Base-by-base conservation (phyloP, 2,888 invertebrate genomes). In the Zaprionus bogoriensis region DNA sequence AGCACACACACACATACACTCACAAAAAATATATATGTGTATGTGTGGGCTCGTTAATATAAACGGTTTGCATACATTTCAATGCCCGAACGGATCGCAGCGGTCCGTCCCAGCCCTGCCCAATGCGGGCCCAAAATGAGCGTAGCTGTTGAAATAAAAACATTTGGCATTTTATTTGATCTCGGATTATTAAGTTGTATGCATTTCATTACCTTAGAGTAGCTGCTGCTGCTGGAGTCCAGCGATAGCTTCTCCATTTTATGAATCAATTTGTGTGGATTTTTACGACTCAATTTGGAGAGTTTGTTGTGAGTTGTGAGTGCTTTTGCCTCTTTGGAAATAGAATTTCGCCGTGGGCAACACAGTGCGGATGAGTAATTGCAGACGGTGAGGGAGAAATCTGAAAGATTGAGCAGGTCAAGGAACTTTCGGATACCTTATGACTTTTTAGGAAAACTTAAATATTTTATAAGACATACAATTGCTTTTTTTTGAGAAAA, bases 71-170 rank as follows among this genome's bases (percentile, higher is more conserved):
- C 65, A 76, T 76, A 76, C 32, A 64, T 65, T 47, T 51, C 14
- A 12, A 44, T 25, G n/a, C n/a, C n/a, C n/a, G n/a, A n/a, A n/a
- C n/a, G n/a, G n/a, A n/a, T n/a, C n/a, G n/a, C n/a, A n/a, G n/a
- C n/a, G n/a, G n/a, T n/a, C n/a, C n/a, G n/a, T n/a, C n/a, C n/a
- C n/a, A n/a, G n/a, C n/a, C n/a, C n/a, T n/a, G n/a, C n/a, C n/a
- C n/a, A n/a, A 52, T 67, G 58, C 46, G 44, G 55, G 19, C 54
- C 32, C 69, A 53, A 74, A 78, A 75, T 70, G 73, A 80, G 83
- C 86, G 83, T 82, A 80, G 86, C 80, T 80, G 80, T 85, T 79
- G 80, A 80, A 80, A 80, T 80, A 80, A 80, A 80, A 80, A 80
- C 86, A 76, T 80, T 80, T 86, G 71, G 83, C 77, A 86, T 85